Percentiles rank a stretch among this genome's conserved stretches.
Evolutionary conservation across 2,113 vertebrate species (phyloP).

Genomic region (Mola mola): DNA sequence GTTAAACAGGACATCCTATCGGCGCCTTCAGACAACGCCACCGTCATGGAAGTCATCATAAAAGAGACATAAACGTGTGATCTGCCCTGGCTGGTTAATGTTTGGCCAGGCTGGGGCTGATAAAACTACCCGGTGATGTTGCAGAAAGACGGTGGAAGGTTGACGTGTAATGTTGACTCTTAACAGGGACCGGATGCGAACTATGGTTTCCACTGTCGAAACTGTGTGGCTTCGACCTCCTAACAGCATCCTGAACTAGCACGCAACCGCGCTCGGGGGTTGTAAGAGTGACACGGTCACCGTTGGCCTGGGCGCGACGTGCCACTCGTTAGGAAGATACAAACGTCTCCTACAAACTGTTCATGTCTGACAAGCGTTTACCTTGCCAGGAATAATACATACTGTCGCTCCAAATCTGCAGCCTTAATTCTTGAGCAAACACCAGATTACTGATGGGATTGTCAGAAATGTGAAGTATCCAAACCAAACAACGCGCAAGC

Average conservation of each 20-base stretch:
- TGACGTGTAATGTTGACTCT: too few relatives aligned
- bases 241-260: too few relatives aligned
- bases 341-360: too few relatives aligned
- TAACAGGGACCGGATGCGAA: too few relatives aligned
- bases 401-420: background rate
- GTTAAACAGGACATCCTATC: background rate
- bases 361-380: too few relatives aligned
- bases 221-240: too few relatives aligned
- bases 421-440: slow-evolving; percentile 11
- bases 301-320: too few relatives aligned
- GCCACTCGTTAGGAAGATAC: too few relatives aligned
- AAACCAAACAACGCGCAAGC: background rate
- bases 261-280: too few relatives aligned
- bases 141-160: background rate
- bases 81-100: background rate
- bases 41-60: background rate
- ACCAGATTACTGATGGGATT: background rate
- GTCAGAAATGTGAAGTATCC: background rate
- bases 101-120: background rate
- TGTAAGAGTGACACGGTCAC: too few relatives aligned
- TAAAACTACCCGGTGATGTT: background rate
- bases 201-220: too few relatives aligned
- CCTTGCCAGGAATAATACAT: background rate
- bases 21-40: background rate
- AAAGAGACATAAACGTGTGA: background rate